phyloP scores from a whole-genome alignment of 1,140 invertebrate genomes.

The Tetraneura akinire region DNA sequence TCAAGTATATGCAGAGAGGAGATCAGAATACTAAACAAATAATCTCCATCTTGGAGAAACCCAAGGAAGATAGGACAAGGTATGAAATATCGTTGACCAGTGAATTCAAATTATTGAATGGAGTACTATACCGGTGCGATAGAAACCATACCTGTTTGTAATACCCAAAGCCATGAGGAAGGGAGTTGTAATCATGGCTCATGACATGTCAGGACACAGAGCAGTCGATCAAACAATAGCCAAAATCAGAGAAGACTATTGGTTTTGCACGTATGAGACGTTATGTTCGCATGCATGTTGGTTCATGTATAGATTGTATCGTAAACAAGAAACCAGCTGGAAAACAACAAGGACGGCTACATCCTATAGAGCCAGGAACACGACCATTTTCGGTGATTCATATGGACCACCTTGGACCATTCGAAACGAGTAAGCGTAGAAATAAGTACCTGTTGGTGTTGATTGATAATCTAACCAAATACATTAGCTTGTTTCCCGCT shows the following conservation, averaged over 20 bases:
- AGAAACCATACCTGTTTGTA: neutral
- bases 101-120: neutral
- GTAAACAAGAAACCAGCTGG: neutral
- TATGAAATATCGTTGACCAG: neutral
- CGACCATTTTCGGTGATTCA: constrained; percentile 15
- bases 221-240: neutral
- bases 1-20: no score
- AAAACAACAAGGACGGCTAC: neutral
- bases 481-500: neutral
- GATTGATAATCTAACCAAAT: constrained; percentile 44
- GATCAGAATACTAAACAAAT: neutral
- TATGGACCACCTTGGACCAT: constrained; percentile 32
- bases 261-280: constrained; percentile 1
- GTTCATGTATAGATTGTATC: neutral
- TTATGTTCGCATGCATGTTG: neutral
- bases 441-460: constrained; percentile 17
- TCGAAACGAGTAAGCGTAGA: neutral
- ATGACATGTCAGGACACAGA: constrained; percentile 20
- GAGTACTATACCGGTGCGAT: neutral
- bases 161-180: neutral
- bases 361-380: neutral
- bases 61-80: neutral
- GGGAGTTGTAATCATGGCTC: neutral
- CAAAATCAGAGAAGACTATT: neutral
- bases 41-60: neutral